These are phyloP conservation scores for Leucozona laternaria DNA, from an alignment of 2,888 invertebrate species.

Conservation along the genomic window DNA sequence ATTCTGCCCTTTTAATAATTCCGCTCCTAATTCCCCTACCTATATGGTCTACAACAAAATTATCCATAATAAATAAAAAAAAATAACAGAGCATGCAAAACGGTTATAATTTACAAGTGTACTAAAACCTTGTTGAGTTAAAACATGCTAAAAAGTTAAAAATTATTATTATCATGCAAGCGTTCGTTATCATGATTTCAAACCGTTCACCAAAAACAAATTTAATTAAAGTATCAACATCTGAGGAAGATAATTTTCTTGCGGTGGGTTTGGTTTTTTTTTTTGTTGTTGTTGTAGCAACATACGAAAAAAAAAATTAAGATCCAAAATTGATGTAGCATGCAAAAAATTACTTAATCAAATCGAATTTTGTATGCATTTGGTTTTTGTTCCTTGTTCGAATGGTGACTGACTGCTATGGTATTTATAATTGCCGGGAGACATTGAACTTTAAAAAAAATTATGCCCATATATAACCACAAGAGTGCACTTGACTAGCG, in stretches of 20 bases:
- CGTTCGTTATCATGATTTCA: neutral
- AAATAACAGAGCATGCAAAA: slow-evolving; percentile 13
- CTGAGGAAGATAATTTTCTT: slow-evolving; percentile 2
- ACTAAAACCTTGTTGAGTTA: slow-evolving; percentile 13
- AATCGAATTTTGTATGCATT: neutral
- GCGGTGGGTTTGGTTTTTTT: neutral
- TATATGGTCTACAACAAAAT: neutral
- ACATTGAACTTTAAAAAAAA: slow-evolving; percentile 7
- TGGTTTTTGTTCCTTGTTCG: slow-evolving; percentile 15
- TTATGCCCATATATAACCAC: neutral
- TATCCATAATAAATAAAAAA: neutral
- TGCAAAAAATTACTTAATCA: slow-evolving; percentile 7
- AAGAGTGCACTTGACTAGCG: neutral
- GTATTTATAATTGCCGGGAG: neutral
- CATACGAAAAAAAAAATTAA: neutral
- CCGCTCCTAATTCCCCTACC: no score
- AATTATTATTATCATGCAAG: slow-evolving; percentile 12
- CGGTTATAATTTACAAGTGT: slow-evolving; percentile 1
- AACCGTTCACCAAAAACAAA: neutral
- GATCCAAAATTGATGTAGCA: slow-evolving; percentile 11
- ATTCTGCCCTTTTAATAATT: no score
- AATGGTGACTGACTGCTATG: neutral
- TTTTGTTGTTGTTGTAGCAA: neutral
- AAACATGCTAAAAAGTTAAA: slow-evolving; percentile 4
- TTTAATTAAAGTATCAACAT: slow-evolving; percentile 19